phyloP scores from a whole-genome alignment of 2,888 invertebrate genomes.

The Nematopogon swammerdamellus region DNA sequence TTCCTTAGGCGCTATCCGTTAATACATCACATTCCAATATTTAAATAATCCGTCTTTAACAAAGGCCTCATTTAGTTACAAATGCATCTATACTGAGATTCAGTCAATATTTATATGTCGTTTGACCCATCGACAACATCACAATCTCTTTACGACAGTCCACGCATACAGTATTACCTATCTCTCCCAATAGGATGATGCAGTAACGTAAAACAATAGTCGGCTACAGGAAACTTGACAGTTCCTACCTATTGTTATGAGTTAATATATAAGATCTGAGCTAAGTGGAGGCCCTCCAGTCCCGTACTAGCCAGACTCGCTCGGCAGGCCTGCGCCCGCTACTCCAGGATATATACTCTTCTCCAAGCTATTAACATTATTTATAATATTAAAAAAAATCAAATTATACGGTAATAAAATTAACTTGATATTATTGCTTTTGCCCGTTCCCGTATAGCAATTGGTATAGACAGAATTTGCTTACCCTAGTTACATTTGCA shows the following conservation, averaged over 20 bases:
- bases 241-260: constrained; percentile 45
- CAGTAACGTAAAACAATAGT: constrained; percentile 42
- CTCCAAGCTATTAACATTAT: constrained; percentile 48
- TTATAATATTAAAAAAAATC: constrained; percentile 28
- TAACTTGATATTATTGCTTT: constrained; percentile 59
- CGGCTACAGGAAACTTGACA: constrained; percentile 54
- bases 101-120: constrained; percentile 59
- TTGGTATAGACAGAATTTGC: constrained; percentile 55
- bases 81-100: constrained; percentile 60
- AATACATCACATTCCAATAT: constrained; percentile 53
- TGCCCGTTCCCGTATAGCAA: constrained; percentile 59
- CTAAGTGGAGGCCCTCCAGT: constrained; percentile 24
- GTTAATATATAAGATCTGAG: constrained; percentile 49
- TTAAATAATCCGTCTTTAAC: constrained; percentile 50
- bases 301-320: constrained; percentile 48
- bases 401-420: constrained; percentile 58
- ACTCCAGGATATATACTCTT: constrained; percentile 38
- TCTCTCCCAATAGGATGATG: constrained; percentile 47
- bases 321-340: constrained; percentile 51
- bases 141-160: constrained; percentile 52
- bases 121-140: constrained; percentile 52
- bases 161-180: constrained; percentile 27
- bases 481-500: constrained; percentile 37
- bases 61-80: constrained; percentile 58
- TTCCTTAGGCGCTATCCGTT: constrained; percentile 59